Evolutionary conservation across 2,888 invertebrate species (phyloP).

Genomic region (Drosophila paramelanica): DNA sequence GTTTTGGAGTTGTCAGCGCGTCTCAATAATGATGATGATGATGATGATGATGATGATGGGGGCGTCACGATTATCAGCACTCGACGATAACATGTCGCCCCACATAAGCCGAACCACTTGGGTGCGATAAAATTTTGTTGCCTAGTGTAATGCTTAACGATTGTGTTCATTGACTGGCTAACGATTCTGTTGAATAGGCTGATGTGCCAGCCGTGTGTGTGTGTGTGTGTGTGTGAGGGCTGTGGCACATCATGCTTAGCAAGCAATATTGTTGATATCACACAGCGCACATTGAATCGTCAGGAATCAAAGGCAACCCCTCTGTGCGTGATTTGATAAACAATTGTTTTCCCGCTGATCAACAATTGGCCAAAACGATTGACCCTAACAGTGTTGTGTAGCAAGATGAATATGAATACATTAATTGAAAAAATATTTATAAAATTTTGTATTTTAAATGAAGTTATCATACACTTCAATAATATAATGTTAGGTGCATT

Average conservation of each 20-base stretch:
- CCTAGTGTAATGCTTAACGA: conserved; percentile 75
- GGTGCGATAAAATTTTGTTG: conserved; percentile 77
- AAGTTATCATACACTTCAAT: no score
- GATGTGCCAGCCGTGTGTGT: conserved; percentile 42
- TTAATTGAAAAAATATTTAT: no score
- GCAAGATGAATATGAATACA: no score
- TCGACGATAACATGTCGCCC: conserved; percentile 56
- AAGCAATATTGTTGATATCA: conserved; percentile 64
- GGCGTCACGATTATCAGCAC: conserved; percentile 70
- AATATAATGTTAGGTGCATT: no score
- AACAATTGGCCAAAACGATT: conserved; percentile 11
- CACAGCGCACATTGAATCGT: conserved; percentile 42
- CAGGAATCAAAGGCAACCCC: conserved; percentile 50
- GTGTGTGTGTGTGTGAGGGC: not conserved
- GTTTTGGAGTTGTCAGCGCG: conserved; percentile 20
- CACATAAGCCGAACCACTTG: conserved; percentile 1
- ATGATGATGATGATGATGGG: conserved; percentile 15
- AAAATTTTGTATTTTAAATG: no score
- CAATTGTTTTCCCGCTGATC: conserved; percentile 17
- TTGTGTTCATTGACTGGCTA: conserved; percentile 76
- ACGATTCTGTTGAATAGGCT: conserved; percentile 78
- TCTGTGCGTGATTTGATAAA: conserved; percentile 52
- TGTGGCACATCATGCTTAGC: conserved; percentile 61
- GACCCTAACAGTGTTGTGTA: not conserved
- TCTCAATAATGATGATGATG: conserved; percentile 40